Evolutionary conservation across 2,113 vertebrate genomes (phyloP).

Genomic region (Rhinopomastus cyanomelas): DNA sequence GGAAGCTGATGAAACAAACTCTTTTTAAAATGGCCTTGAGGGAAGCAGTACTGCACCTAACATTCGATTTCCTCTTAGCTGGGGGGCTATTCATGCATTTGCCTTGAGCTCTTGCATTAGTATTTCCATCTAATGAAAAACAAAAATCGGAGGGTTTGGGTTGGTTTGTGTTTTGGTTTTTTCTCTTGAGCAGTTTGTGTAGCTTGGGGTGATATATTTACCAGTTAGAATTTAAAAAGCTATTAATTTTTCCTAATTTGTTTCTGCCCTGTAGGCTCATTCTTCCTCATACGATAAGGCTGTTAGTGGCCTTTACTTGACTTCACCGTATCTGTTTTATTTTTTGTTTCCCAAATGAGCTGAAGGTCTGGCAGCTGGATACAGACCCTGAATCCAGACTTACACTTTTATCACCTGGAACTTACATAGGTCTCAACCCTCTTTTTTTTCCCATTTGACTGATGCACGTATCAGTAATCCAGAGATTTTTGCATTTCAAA

Average conservation of each 20-base stretch:
- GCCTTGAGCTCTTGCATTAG: constrained; percentile 57
- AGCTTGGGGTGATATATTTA: constrained; percentile 44
- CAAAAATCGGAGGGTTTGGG: constrained; percentile 36
- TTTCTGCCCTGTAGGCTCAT: constrained; percentile 6
- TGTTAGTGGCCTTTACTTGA: background rate
- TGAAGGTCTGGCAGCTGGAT: background rate
- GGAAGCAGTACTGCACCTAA: background rate
- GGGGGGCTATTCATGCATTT: constrained; percentile 33
- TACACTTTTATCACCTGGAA: background rate
- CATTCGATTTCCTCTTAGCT: constrained; percentile 24
- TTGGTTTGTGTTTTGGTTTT: background rate
- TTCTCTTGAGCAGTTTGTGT: background rate
- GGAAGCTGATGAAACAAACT: background rate
- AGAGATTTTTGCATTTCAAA: background rate
- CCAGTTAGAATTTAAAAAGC: constrained; percentile 44
- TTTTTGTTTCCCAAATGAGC: background rate
- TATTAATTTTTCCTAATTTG: constrained; percentile 64
- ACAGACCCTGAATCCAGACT: background rate
- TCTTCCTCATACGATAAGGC: background rate
- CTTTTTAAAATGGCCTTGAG: constrained; percentile 46
- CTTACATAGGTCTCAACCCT: background rate
- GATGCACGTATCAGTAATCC: background rate
- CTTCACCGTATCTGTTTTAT: background rate
- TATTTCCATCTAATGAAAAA: constrained; percentile 25
- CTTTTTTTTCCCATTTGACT: background rate